phyloP scores from a whole-genome alignment of 2,797 vertebrate species.

The Loris lydekkerianus region DNA sequence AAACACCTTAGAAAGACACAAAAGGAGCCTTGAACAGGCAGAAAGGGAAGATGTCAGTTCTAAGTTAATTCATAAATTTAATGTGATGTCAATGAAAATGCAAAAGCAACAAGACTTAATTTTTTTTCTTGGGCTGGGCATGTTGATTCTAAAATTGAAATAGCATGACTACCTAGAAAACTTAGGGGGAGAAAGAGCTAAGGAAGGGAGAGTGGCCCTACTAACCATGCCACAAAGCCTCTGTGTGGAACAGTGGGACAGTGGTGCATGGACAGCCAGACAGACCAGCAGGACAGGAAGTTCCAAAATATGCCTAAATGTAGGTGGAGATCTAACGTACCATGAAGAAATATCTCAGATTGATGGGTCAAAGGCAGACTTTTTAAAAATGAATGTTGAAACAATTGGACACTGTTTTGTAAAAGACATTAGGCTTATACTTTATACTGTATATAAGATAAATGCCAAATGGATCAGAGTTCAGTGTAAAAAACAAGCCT shows the following conservation, averaged over 20 bases:
- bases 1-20: background rate
- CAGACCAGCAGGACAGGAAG: background rate
- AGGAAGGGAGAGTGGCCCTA: background rate
- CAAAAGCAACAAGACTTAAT: accelerated
- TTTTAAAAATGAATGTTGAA: background rate
- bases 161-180: background rate
- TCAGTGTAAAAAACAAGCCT: accelerated
- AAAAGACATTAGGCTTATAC: background rate
- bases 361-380: background rate
- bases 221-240: background rate
- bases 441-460: accelerated
- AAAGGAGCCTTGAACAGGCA: background rate
- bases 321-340: accelerated
- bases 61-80: background rate
- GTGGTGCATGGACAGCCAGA: accelerated
- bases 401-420: background rate
- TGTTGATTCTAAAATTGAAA: background rate
- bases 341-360: too few species aligned
- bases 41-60: background rate
- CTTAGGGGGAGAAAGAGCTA: background rate
- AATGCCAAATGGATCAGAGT: background rate
- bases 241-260: background rate
- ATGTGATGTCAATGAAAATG: background rate
- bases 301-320: accelerated
- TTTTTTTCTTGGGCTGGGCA: background rate